Percentiles rank a stretch among this genome's conserved stretches.
phyloP scores from a whole-genome alignment of 2,113 vertebrate genomes.

The Vidua chalybeata region DNA sequence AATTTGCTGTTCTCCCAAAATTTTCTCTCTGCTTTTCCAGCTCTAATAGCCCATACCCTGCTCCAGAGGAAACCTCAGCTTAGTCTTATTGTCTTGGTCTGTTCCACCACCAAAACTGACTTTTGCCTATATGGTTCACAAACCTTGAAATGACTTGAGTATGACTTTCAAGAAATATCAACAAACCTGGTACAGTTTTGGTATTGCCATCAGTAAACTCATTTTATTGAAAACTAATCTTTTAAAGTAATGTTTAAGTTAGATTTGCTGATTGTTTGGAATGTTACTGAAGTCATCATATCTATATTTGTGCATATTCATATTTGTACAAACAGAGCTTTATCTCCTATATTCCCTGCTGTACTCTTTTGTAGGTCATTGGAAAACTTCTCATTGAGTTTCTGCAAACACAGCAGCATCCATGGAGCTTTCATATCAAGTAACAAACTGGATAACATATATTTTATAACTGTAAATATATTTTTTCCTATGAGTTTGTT shows the following conservation, averaged over 20 bases:
- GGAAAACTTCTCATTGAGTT: not conserved
- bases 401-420: not conserved
- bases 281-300: not conserved
- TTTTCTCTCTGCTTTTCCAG: not conserved
- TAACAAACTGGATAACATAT: not conserved
- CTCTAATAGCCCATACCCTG: accelerated
- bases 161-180: not conserved
- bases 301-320: slow-evolving; percentile 1
- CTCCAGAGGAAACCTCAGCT: not conserved
- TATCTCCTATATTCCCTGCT: not conserved
- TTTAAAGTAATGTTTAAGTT: slow-evolving; percentile 14
- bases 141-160: not conserved
- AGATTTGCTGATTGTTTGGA: slow-evolving; percentile 1
- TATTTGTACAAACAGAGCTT: slow-evolving; percentile 5
- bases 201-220: not conserved
- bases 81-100: not conserved
- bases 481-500: not conserved
- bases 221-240: not conserved
- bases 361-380: not conserved
- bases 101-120: not conserved
- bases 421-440: not conserved
- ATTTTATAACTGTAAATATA: not conserved
- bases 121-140: not conserved
- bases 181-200: not conserved
- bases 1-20: not conserved